These are phyloP conservation scores for Lepidotrigona ventralis DNA, from an alignment of 1,140 invertebrate species.

Conservation along the genomic window DNA sequence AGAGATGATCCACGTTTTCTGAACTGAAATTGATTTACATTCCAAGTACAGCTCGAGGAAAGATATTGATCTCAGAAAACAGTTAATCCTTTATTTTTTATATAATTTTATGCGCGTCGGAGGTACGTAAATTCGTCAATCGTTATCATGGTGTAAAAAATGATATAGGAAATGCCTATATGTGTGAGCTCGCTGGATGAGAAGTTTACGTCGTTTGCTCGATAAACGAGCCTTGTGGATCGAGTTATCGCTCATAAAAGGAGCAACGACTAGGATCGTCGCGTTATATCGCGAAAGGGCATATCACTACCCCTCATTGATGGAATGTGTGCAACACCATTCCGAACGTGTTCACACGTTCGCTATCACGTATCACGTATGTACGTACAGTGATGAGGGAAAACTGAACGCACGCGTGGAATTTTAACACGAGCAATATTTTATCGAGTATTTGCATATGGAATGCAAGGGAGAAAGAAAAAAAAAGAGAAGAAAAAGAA, in stretches of 20 bases:
- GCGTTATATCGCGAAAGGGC: slow-evolving; percentile 9
- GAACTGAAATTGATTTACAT: no score
- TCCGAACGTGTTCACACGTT: neutral
- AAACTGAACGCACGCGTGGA: neutral
- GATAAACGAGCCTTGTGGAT: slow-evolving; percentile 17
- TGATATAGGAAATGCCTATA: neutral
- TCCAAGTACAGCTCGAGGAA: neutral
- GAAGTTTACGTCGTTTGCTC: neutral
- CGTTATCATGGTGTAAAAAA: neutral
- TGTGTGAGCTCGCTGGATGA: neutral
- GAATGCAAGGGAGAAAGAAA: no score
- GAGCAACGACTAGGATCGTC: neutral
- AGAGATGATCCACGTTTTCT: no score
- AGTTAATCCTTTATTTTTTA: no score
- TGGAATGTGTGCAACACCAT: slow-evolving; percentile 2
- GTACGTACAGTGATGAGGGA: no score
- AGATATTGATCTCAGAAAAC: neutral
- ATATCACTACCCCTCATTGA: slow-evolving; percentile 24
- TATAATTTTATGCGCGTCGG: no score
- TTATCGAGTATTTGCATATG: no score
- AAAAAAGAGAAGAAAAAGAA: no score
- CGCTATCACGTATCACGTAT: neutral
- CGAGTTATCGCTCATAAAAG: slow-evolving; percentile 35
- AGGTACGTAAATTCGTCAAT: neutral
- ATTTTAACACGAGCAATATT: no score